Evolutionary conservation across 2,888 invertebrate species (phyloP).

Genomic region (Sarcophaga variegata): DNA sequence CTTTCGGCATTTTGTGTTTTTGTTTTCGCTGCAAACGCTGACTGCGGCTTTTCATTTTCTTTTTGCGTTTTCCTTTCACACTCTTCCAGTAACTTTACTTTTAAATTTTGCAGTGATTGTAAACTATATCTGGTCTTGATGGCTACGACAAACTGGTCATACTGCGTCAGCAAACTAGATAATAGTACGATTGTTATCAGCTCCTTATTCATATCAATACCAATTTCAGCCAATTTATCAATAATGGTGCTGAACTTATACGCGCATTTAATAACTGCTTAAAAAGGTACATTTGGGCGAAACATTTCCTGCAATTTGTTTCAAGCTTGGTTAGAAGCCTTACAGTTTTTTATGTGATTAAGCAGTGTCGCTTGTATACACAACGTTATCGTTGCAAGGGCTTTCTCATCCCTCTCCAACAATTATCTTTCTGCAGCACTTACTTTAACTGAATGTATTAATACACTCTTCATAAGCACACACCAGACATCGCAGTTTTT

Average conservation of each 20-base stretch:
- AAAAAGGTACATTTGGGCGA: slow-evolving; percentile 55
- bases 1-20: background rate
- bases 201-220: slow-evolving; percentile 24
- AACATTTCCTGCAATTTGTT: slow-evolving; percentile 46
- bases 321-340: slow-evolving; percentile 60
- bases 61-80: slow-evolving; percentile 39
- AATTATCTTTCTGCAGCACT: slow-evolving; percentile 13
- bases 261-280: slow-evolving; percentile 55
- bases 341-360: slow-evolving; percentile 59
- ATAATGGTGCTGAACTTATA: slow-evolving; percentile 32
- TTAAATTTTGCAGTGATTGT: slow-evolving; percentile 54
- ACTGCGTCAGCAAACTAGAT: slow-evolving; percentile 54
- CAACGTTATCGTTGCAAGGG: slow-evolving; percentile 49
- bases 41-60: background rate
- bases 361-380: slow-evolving; percentile 51
- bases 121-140: slow-evolving; percentile 56
- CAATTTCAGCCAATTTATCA: slow-evolving; percentile 43
- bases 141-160: slow-evolving; percentile 60
- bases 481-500: slow-evolving; percentile 40
- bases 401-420: slow-evolving; percentile 32
- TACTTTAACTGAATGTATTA: slow-evolving; percentile 15
- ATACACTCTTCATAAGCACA: slow-evolving; percentile 31
- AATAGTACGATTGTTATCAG: slow-evolving; percentile 48
- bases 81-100: slow-evolving; percentile 62
- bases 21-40: slow-evolving; percentile 5